Percentiles rank a stretch among this genome's conserved stretches.
Evolutionary conservation across 2,797 vertebrate species (phyloP).

Genomic region (Hirundo rustica): DNA sequence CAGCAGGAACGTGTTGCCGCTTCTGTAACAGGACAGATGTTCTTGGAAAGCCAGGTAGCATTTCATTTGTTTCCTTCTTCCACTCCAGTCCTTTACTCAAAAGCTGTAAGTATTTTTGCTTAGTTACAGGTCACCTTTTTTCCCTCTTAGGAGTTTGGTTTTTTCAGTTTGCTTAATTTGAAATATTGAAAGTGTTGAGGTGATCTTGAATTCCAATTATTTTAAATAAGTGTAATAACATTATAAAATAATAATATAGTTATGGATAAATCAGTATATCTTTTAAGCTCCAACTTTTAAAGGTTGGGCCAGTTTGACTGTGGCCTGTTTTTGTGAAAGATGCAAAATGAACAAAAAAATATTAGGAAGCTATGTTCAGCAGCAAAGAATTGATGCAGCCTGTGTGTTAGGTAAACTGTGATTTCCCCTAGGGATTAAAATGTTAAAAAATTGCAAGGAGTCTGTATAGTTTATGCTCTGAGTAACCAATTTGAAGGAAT

Average conservation of each 20-base stretch:
- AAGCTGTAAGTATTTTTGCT: neutral
- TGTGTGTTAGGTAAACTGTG: neutral
- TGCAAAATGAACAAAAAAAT: neutral
- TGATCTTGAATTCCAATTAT: neutral
- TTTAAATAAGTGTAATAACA: neutral
- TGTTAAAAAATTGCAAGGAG: neutral
- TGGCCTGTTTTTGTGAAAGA: neutral
- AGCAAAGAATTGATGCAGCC: neutral
- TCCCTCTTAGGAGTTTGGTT: neutral
- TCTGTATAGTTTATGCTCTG: neutral
- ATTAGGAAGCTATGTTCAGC: neutral
- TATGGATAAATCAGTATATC: neutral
- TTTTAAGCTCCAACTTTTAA: neutral
- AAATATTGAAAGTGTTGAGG: neutral
- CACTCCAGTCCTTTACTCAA: neutral
- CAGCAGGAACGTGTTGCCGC: constrained; percentile 91
- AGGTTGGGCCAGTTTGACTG: neutral
- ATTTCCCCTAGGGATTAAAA: neutral
- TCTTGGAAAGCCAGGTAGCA: constrained; percentile 91
- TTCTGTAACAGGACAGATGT: constrained; percentile 96
- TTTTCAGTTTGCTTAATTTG: neutral
- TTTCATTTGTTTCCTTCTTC: neutral
- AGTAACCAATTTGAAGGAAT: neutral
- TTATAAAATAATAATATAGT: neutral
- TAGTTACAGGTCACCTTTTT: neutral